A percentile compares a stretch with the other conserved stretches of the same genome.
Conservation (phyloP, 2,113 vertebrate genomes). For the Corvus moneduloides region DNA sequence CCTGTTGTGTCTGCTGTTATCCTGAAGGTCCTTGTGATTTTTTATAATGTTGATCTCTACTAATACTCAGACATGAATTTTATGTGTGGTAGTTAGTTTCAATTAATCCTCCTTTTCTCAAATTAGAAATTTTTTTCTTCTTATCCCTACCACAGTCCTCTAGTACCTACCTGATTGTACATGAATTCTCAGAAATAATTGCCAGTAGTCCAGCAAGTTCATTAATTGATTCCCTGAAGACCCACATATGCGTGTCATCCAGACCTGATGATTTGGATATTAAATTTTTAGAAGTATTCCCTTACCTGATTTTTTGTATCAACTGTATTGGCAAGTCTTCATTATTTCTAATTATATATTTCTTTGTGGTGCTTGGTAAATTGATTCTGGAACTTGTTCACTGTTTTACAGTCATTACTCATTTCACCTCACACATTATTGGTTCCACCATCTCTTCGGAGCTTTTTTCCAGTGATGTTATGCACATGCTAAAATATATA, state of each 20-base stretch:
- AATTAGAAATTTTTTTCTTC: conserved; percentile 13
- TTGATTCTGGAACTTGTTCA: background rate
- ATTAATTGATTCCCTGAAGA: conserved; percentile 66
- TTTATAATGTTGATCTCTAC: background rate
- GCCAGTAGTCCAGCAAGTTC: conserved; percentile 63
- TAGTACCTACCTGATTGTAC: conserved; percentile 55
- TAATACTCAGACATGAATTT: conserved; percentile 11
- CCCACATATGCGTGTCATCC: conserved; percentile 53
- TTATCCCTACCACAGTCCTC: background rate
- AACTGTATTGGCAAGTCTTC: conserved; percentile 48
- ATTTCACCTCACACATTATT: conserved; percentile 10
- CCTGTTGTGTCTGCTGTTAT: background rate
- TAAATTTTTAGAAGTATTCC: conserved; percentile 67
- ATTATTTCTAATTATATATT: conserved; percentile 44
- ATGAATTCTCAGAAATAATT: conserved; percentile 74
- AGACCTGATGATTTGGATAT: conserved; percentile 64
- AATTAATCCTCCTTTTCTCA: conserved; percentile 41
- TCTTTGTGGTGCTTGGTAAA: conserved; percentile 45
- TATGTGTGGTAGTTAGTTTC: background rate
- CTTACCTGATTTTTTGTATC: conserved; percentile 44
- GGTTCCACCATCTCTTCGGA: background rate
- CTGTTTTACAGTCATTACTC: background rate
- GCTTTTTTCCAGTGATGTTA: background rate
- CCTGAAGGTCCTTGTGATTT: background rate
- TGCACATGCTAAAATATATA: background rate